phyloP scores from a whole-genome alignment of 2,113 vertebrate genomes.

The Ceuthmochares aereus region DNA sequence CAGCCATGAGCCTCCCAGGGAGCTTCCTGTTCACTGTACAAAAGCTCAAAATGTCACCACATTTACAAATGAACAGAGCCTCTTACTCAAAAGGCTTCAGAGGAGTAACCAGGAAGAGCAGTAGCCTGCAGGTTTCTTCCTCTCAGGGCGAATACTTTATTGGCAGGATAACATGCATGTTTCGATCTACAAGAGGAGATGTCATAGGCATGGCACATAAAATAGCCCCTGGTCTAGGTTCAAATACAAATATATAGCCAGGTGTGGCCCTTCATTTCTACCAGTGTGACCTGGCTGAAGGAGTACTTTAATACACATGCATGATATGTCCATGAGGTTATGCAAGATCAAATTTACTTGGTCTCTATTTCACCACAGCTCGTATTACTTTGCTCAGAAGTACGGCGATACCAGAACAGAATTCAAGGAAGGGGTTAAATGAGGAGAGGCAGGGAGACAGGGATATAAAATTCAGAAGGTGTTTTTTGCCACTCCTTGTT shows the following conservation, averaged over 20 bases:
- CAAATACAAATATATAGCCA: background rate
- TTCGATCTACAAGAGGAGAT: background rate
- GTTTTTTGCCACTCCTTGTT: no score
- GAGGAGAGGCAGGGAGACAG: no score
- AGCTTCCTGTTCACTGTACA: conserved; percentile 55
- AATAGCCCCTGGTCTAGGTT: background rate
- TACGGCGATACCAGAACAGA: no score
- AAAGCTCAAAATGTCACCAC: conserved; percentile 77
- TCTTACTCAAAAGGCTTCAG: conserved; percentile 56
- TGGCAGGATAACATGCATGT: conserved; percentile 14
- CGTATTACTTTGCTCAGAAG: no score
- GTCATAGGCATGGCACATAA: background rate
- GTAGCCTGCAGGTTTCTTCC: background rate
- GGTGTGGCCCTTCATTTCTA: background rate
- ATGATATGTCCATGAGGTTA: background rate
- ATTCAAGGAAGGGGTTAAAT: no score
- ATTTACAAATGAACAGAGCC: conserved; percentile 74
- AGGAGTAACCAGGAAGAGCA: background rate
- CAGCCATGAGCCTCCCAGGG: conserved; percentile 65
- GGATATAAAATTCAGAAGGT: no score
- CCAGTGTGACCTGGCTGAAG: background rate
- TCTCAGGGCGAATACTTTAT: background rate
- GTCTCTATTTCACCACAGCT: background rate
- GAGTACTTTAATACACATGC: background rate
- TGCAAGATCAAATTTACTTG: background rate